Conservation (phyloP, 1,140 invertebrate species). For the Sycophila sp. region DNA sequence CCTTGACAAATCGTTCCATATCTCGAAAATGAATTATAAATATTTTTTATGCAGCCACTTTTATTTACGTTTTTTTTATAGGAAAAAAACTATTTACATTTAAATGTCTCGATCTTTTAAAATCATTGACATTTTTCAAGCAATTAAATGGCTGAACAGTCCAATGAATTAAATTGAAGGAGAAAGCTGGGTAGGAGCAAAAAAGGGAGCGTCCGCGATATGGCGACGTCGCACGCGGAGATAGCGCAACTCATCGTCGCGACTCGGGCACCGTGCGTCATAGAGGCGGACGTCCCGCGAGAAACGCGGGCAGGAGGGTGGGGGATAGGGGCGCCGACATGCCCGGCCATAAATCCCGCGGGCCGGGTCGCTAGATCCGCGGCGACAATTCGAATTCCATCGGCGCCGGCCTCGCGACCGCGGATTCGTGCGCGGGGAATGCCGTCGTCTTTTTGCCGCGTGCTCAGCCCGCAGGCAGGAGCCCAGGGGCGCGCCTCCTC, state of each 20-base stretch:
- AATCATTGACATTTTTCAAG: too few relatives aligned
- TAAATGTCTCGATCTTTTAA: too few relatives aligned
- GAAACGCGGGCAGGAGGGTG: neutral
- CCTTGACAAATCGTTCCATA: too few relatives aligned
- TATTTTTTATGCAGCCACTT: too few relatives aligned
- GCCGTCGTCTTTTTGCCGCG: constrained; percentile 37
- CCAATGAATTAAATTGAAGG: neutral
- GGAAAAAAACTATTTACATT: too few relatives aligned
- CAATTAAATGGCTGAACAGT: too few relatives aligned
- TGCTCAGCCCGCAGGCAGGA: constrained; percentile 34
- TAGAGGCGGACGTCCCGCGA: too few relatives aligned
- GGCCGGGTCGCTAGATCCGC: neutral
- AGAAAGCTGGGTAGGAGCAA: too few relatives aligned
- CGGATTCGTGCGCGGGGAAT: constrained; percentile 45
- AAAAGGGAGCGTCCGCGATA: too few relatives aligned
- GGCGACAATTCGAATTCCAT: constrained; percentile 46
- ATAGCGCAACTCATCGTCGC: neutral
- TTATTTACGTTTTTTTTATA: too few relatives aligned
- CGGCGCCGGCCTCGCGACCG: constrained; percentile 28
- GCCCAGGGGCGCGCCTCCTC: constrained; percentile 39
- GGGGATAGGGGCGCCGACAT: neutral
- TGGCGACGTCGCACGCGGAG: neutral
- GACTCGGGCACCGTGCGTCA: too few relatives aligned
- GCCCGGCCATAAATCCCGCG: constrained; percentile 20
- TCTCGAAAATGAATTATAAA: too few relatives aligned